Conservation (phyloP, 2,888 invertebrate species). For the Yponomeuta sedellus region DNA sequence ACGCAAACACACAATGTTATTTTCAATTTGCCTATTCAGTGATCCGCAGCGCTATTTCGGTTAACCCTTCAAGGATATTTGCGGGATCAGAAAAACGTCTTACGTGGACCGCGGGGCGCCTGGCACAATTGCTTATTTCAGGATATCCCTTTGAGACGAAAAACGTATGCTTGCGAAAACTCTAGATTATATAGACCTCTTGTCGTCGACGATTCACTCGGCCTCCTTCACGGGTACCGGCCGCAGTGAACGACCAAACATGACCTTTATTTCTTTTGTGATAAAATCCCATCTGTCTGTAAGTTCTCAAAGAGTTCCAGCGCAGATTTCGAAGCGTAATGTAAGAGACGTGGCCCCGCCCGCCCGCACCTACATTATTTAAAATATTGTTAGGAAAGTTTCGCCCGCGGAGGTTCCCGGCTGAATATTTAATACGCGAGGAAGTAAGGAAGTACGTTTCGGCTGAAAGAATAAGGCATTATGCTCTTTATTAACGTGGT, state of each 20-base stretch:
- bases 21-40: slow-evolving; percentile 13
- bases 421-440: slow-evolving; percentile 12
- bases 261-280: neutral
- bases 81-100: slow-evolving; percentile 2
- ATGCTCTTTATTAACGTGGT: neutral
- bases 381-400: slow-evolving; percentile 13
- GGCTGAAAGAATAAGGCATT: neutral
- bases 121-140: neutral
- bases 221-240: neutral
- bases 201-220: neutral
- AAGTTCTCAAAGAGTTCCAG: no score
- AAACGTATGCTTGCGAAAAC: neutral
- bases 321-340: neutral
- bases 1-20: slow-evolving; percentile 8
- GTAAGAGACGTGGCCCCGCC: slow-evolving; percentile 1
- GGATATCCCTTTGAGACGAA: neutral
- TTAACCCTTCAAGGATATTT: slow-evolving; percentile 4
- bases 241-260: neutral
- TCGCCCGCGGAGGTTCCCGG: neutral
- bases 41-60: neutral
- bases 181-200: neutral
- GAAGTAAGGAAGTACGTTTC: neutral
- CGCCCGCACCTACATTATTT: slow-evolving; percentile 12
- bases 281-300: neutral
- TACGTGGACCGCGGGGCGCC: neutral